A percentile compares a stretch with the other conserved stretches of the same genome.
Evolutionary conservation across 2,888 invertebrate species (phyloP).

Genomic region (Arrhopalites spinosus): DNA sequence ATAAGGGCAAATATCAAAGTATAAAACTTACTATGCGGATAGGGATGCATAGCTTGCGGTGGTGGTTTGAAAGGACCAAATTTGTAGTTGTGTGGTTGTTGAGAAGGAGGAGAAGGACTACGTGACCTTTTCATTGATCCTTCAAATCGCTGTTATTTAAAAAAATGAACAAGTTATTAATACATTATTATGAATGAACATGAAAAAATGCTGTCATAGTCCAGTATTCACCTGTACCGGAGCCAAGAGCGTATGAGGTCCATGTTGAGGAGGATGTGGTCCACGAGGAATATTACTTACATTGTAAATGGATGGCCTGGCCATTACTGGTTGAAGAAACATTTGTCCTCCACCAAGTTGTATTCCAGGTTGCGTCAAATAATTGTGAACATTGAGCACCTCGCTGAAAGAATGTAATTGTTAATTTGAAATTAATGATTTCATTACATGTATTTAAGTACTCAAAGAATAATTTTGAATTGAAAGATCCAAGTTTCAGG

Average conservation of each 20-base stretch:
- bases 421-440: neutral
- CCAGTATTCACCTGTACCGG: constrained; percentile 60
- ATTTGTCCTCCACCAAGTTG: constrained; percentile 67
- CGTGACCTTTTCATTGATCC: constrained; percentile 67
- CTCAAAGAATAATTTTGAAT: neutral
- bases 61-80: constrained; percentile 63
- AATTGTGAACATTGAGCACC: constrained; percentile 56
- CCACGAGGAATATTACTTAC: constrained; percentile 59
- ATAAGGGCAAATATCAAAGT: neutral
- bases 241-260: constrained; percentile 59
- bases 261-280: constrained; percentile 55
- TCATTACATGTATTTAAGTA: neutral
- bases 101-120: constrained; percentile 67
- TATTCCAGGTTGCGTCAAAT: constrained; percentile 54
- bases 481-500: too few species aligned
- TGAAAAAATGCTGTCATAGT: neutral
- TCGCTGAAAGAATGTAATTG: constrained; percentile 52
- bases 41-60: constrained; percentile 65
- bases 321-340: constrained; percentile 64
- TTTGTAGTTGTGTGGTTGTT: constrained; percentile 62
- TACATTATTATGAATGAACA: neutral
- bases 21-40: constrained; percentile 61
- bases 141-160: constrained; percentile 60
- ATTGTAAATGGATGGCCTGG: constrained; percentile 60
- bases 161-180: neutral